These are phyloP conservation scores for Pycnonotus jocosus DNA, from an alignment of 2,113 vertebrate genomes.

Conservation along the genomic window DNA sequence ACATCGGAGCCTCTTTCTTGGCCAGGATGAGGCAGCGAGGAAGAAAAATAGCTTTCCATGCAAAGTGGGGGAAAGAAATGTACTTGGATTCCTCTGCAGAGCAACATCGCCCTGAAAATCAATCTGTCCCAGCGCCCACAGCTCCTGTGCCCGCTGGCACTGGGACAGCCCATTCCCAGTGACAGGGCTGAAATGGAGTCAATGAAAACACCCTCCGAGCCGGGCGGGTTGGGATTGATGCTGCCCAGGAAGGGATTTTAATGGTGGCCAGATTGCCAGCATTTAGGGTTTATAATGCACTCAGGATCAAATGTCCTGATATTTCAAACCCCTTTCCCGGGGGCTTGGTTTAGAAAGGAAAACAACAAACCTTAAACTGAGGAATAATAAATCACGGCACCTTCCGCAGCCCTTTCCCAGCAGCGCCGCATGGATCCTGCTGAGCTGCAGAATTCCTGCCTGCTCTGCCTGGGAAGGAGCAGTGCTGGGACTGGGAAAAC, in stretches of 20 bases:
- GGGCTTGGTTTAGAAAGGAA: background rate
- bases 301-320: background rate
- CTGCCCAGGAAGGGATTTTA: constrained; percentile 45
- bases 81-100: constrained; percentile 30
- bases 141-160: constrained; percentile 37
- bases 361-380: background rate
- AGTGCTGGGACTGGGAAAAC: background rate
- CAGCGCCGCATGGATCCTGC: background rate
- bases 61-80: constrained; percentile 26
- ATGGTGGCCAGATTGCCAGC: background rate
- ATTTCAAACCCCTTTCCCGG: background rate
- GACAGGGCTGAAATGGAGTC: constrained; percentile 16
- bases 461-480: background rate
- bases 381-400: constrained; percentile 8
- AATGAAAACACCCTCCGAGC: constrained; percentile 26
- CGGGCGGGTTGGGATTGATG: background rate
- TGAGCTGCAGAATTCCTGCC: background rate
- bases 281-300: background rate
- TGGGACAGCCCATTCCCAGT: background rate
- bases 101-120: constrained; percentile 6
- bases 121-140: constrained; percentile 3
- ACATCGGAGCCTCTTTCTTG: constrained; percentile 53
- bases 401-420: background rate
- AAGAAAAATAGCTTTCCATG: constrained; percentile 47
- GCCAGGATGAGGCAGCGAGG: constrained; percentile 25